phyloP scores from a whole-genome alignment of 2,797 vertebrate genomes.

The Philypnodon macrostomus region DNA sequence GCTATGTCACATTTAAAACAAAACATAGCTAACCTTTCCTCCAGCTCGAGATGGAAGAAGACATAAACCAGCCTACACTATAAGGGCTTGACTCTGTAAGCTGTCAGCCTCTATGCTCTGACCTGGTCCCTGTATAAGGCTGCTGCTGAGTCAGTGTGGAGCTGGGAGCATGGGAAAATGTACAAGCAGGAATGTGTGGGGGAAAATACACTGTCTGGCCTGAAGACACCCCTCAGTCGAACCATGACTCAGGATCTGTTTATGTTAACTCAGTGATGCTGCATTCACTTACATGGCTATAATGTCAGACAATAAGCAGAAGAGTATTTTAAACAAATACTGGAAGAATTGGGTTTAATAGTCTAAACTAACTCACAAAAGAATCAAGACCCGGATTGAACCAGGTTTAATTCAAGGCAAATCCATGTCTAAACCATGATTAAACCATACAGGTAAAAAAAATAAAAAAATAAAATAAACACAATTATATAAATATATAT shows the following conservation, averaged over 20 bases:
- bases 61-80: conserved; percentile 57
- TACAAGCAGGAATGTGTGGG: conserved; percentile 67
- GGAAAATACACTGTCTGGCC: conserved; percentile 63
- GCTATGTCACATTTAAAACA: neutral
- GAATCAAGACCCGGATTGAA: too few species aligned
- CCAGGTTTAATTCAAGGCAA: too few species aligned
- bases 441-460: too few species aligned
- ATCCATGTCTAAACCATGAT: too few species aligned
- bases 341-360: too few species aligned
- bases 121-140: conserved; percentile 57
- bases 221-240: conserved; percentile 70
- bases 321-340: too few species aligned
- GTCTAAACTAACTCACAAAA: too few species aligned
- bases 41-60: conserved; percentile 52
- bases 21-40: conserved; percentile 48
- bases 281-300: conserved; percentile 15
- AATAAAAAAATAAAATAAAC: too few species aligned
- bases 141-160: conserved; percentile 67
- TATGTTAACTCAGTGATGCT: conserved; percentile 31
- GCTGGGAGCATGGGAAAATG: conserved; percentile 75
- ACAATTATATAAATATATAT: too few species aligned
- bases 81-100: conserved; percentile 63
- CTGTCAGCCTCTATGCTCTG: conserved; percentile 66
- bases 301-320: too few species aligned
- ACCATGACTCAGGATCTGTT: conserved; percentile 17